These are phyloP conservation scores for Chlorospingus flavigularis DNA, from an alignment of 2,797 vertebrate genomes.

Conservation along the genomic window DNA sequence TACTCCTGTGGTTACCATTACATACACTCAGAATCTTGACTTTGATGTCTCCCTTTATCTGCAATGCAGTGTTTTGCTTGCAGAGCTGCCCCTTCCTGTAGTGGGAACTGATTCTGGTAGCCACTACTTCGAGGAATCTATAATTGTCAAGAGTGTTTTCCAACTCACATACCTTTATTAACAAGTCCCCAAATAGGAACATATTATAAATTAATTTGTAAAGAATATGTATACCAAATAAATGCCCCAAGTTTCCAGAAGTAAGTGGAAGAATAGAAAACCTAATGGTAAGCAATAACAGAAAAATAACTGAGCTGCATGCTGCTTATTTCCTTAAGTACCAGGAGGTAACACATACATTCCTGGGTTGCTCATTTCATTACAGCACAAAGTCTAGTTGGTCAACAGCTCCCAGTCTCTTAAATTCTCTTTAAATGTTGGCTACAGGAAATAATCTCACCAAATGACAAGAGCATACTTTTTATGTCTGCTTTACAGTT, in stretches of 20 bases:
- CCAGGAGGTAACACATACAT: not conserved
- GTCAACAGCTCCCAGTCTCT: not conserved
- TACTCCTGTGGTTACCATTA: not conserved
- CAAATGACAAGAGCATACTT: not conserved
- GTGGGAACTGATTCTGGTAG: not conserved
- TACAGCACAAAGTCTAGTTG: not conserved
- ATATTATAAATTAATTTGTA: not conserved
- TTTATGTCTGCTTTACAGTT: not conserved
- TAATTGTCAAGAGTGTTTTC: not conserved
- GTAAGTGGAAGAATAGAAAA: not conserved
- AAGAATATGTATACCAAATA: not conserved
- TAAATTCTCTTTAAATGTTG: not conserved
- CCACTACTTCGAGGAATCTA: not conserved
- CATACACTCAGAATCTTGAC: not conserved
- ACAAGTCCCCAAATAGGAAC: not conserved
- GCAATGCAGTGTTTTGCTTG: conserved; percentile 9
- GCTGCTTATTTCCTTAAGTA: not conserved
- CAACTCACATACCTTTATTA: not conserved
- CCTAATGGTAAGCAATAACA: not conserved
- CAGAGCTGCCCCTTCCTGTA: not conserved
- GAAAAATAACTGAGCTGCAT: not conserved
- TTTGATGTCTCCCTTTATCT: not conserved
- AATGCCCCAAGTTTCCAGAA: not conserved
- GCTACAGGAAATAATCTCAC: not conserved
- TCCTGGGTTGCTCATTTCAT: not conserved